Evolutionary conservation across 2,888 invertebrate genomes (phyloP), one percentile per base, ranked within the genome.

Genomic region (Tetramorium bicarinatum): DNA sequence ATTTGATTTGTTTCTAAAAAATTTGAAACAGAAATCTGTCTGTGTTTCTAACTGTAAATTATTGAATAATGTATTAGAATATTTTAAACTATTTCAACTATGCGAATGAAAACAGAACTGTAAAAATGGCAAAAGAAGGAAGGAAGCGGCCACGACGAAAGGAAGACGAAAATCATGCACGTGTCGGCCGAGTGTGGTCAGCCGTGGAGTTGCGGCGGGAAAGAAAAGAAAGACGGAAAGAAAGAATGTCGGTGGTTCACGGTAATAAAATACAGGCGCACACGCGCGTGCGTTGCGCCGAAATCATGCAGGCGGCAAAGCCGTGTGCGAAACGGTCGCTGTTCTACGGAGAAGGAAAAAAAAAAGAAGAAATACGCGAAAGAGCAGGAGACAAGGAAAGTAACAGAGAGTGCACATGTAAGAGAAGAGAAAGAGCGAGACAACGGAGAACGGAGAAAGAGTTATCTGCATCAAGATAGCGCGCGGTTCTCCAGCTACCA

Each of bases 381-480:
- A 38, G 25, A 54, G 67, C 62, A 67, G n/a, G 49, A 61, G 83
- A 80, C 79, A 71, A 71, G 79, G 44, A 59, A 61, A 64, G 62
- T 54, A 76, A 81, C 81, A 62, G 29, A 18, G 29, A 67, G 79
- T 79, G 79, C 52, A 49, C 38, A 52, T 62, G 62, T 64, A 82
- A 79, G 62, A 64, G 69, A 76, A 44, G 66, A 76, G 74, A 69
- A 74, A 64, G 67, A 67, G n/a, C 13, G 79, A 69, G 76, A 85
- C 64, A 64, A 66, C 29, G 76, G 82, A 81, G 59, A 75, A 84
- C 59, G 72, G 34, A 72, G 67, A 66, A 84, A 85, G 82, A 87
- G 84, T 88, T 89, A 90, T 89, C 91, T 87, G 91, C 88, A 91
- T 91, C 90, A 82, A 90, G 88, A 90, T 90, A 91, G 83, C 84